Base-by-base conservation (phyloP, 2,888 invertebrate species). In the Gasteruption jaculator region DNA sequence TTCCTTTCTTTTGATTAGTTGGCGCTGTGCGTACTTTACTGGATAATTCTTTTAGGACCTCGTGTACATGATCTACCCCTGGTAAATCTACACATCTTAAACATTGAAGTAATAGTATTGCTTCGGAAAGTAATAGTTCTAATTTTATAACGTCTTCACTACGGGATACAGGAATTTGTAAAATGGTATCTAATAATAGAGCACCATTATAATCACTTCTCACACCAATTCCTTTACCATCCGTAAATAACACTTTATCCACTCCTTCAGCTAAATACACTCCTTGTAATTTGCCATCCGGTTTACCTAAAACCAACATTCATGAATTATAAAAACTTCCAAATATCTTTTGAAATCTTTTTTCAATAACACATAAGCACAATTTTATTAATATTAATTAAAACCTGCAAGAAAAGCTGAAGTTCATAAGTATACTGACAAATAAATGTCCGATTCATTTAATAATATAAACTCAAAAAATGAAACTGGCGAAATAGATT, bases 191-290 rank as follows among this genome's bases (percentile, higher is more conserved):
- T 57, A 94, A 75, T 43, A 94, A 75, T 38, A 94, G 75, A 39
- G 92, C 90, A 48, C 93, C 92, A 74, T 91, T 92, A 71, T 92
- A 89, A 71, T 93, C 92, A 41, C 87, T 85, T 45, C 94, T 81
- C 47, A 91, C 82, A 50, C 91, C 90, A 55, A 93, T 77, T 49
- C 85, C 83, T 61, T 80, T 79, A 53, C 83, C 84, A 76, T 91
- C 87, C 74, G 87, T 86, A 61, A 91, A 83, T 56, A 92, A 78
- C 54, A 92, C 81, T 68, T 88, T 83, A 71, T 92, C 91, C 62
- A 86, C 82, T 47, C 85, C 83, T 49, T 68, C 65, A 1, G 82
- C 74, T 68, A 86, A 80, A 68, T 87, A 88, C 63, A 81, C 80
- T 53, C 87, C 85, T 58, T 80, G 81, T 49, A 86, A 74, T 60